These are phyloP conservation scores for Dendrolimus kikuchii DNA, from an alignment of 1,140 invertebrate species.

Conservation along the genomic window DNA sequence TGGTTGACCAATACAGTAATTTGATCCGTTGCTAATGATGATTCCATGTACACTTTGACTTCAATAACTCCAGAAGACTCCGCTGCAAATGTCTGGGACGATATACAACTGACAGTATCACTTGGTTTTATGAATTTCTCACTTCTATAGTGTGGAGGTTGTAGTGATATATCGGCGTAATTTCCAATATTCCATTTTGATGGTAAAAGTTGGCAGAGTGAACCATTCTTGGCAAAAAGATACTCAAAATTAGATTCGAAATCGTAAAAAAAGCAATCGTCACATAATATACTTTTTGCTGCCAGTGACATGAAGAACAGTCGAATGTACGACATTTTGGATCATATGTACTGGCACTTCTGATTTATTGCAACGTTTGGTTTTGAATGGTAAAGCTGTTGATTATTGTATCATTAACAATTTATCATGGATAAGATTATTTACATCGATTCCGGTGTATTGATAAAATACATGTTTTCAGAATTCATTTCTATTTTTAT, in stretches of 20 bases:
- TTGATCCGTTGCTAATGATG: constrained; percentile 1
- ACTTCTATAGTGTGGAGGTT: constrained; percentile 5
- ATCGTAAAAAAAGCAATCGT: constrained; percentile 10
- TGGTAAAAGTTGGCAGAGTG: constrained; percentile 3
- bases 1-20: constrained; percentile 14
- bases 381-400: constrained; percentile 10
- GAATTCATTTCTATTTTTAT: constrained; percentile 13
- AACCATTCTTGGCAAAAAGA: constrained; percentile 3
- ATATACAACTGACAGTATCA: constrained; percentile 5
- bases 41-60: constrained; percentile 14
- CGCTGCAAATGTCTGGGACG: constrained; percentile 7
- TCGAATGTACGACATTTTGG: constrained; percentile 1
- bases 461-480: constrained; percentile 13
- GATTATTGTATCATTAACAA: constrained; percentile 9
- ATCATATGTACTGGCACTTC: not conserved
- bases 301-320: not conserved
- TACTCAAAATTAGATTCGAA: constrained; percentile 15
- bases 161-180: constrained; percentile 8
- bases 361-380: constrained; percentile 2
- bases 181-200: constrained; percentile 9
- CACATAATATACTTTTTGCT: not conserved
- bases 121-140: constrained; percentile 12
- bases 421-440: constrained; percentile 22
- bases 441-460: constrained; percentile 12
- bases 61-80: constrained; percentile 7